phyloP scores from a whole-genome alignment of 2,888 invertebrate species.

The Chalcis sispes region DNA sequence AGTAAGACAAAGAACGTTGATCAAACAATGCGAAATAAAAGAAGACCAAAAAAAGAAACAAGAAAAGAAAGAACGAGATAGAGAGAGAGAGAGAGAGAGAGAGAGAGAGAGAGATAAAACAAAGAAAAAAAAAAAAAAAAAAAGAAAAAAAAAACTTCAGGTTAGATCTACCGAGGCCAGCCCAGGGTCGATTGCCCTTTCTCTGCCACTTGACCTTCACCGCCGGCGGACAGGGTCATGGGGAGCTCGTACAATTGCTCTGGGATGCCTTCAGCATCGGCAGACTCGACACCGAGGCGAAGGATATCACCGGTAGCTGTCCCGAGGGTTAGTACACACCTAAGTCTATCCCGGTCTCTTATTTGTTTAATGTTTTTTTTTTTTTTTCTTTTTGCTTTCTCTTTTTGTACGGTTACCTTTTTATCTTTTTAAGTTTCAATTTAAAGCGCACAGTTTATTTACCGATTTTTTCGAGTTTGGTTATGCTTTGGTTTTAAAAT shows the following conservation, averaged over 20 bases:
- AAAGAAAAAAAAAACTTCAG: slow-evolving; percentile 77
- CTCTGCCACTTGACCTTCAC: slow-evolving; percentile 94
- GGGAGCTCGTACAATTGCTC: slow-evolving; percentile 92
- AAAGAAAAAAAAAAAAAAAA: neutral
- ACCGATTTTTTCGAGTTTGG: no score
- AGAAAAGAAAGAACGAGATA: neutral
- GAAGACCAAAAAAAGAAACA: no score
- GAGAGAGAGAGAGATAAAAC: neutral
- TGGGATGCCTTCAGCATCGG: slow-evolving; percentile 94
- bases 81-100: neutral
- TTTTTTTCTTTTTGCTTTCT: neutral
- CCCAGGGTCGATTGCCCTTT: slow-evolving; percentile 88
- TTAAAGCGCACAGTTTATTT: no score
- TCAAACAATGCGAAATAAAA: no score
- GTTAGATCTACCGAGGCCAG: slow-evolving; percentile 84
- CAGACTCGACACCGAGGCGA: slow-evolving; percentile 85
- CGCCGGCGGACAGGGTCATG: slow-evolving; percentile 91
- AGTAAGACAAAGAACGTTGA: no score
- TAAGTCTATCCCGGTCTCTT: neutral
- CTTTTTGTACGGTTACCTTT: neutral
- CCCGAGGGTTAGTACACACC: slow-evolving; percentile 81
- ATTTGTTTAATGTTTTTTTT: neutral
- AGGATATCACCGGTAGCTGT: slow-evolving; percentile 82
- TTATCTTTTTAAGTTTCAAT: no score
- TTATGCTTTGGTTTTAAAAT: no score